These are phyloP conservation scores for Carabus problematicus DNA, from an alignment of 2,888 invertebrate genomes.

Conservation along the genomic window DNA sequence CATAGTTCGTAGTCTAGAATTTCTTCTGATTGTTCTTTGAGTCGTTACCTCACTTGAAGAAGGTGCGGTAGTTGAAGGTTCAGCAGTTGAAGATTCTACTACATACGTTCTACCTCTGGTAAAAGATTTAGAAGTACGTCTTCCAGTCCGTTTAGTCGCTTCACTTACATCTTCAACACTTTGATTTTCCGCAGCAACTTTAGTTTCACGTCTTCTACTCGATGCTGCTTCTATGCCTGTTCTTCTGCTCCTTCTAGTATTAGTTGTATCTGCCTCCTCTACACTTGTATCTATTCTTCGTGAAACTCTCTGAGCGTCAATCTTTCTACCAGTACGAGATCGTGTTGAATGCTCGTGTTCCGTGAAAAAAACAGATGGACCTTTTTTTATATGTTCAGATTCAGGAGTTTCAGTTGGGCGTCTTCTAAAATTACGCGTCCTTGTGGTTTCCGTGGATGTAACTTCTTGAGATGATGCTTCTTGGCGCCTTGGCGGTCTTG, in stretches of 20 bases:
- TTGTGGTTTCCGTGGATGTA: conserved; percentile 40
- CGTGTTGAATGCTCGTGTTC: conserved; percentile 47
- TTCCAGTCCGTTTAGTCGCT: conserved; percentile 6
- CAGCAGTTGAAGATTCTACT: background rate
- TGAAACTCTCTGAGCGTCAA: conserved; percentile 33
- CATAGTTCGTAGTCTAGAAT: conserved; percentile 48
- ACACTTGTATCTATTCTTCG: conserved; percentile 33
- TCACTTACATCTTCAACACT: conserved; percentile 1
- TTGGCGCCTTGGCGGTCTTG: conserved; percentile 42
- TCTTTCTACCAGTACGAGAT: conserved; percentile 52
- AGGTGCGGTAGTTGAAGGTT: conserved; percentile 18
- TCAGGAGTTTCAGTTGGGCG: conserved; percentile 37
- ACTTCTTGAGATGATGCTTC: conserved; percentile 42
- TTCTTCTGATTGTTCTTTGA: conserved; percentile 20
- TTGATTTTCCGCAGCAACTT: conserved; percentile 32
- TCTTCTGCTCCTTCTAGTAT: conserved; percentile 17
- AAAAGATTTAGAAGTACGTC: conserved; percentile 13
- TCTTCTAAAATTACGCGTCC: conserved; percentile 43
- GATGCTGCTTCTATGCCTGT: conserved; percentile 27
- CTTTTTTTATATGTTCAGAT: conserved; percentile 18
- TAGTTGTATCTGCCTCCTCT: conserved; percentile 20
- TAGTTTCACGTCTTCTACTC: conserved; percentile 35
- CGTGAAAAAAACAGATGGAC: conserved; percentile 12
- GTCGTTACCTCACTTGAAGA: conserved; percentile 15
- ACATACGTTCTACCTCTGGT: conserved; percentile 20